Evolutionary conservation across 2,888 invertebrate genomes (phyloP).

Genomic region (Rhimphoctona megacephalus): DNA sequence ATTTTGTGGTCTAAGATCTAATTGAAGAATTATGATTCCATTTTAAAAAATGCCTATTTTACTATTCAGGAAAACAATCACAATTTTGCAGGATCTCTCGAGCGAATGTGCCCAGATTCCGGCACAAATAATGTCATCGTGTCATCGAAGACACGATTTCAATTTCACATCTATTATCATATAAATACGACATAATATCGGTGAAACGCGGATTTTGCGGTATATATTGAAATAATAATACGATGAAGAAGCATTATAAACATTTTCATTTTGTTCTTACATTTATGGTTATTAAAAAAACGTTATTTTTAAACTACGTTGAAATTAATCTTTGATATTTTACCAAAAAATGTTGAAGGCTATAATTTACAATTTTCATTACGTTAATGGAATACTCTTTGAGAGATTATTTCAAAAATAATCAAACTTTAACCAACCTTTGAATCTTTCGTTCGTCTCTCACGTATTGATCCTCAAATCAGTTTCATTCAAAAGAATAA

Average conservation of each 20-base stretch:
- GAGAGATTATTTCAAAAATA: background rate
- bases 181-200: background rate
- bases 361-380: background rate
- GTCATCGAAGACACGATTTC: constrained; percentile 62
- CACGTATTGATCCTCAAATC: background rate
- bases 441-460: background rate
- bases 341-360: background rate
- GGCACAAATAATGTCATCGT: constrained; percentile 63
- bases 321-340: background rate
- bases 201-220: background rate
- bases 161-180: constrained; percentile 43
- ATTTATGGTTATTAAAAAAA: background rate
- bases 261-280: background rate
- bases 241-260: background rate
- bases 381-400: background rate
- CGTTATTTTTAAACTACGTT: background rate
- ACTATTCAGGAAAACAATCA: constrained; percentile 25
- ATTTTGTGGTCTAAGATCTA: background rate
- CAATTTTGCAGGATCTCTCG: background rate
- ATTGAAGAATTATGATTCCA: background rate
- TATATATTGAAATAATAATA: background rate
- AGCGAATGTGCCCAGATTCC: constrained; percentile 21
- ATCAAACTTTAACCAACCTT: constrained; percentile 1
- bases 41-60: background rate
- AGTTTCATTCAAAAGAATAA: background rate